Evolutionary conservation across 1,140 invertebrate species (phyloP), one percentile per base, ranked within the genome.

Genomic region (Choristoneura fumiferana): DNA sequence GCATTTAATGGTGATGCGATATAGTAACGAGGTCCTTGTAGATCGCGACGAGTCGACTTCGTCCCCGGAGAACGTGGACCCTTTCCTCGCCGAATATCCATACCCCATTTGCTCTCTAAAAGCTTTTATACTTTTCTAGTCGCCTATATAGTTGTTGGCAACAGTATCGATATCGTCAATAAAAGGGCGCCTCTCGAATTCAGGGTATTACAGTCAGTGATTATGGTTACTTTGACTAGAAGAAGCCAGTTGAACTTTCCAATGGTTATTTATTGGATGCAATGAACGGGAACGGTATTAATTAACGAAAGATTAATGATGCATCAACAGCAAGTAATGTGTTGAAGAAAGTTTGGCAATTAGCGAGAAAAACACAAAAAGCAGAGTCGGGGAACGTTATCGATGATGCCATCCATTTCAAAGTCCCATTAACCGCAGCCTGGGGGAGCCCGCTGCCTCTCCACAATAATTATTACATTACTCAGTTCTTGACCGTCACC

Each of bases 291-390:
- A 29, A 29, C 22, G 22, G 22, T 6, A 29, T 29, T 29, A 2
- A 29, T 29, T 29, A 29, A 29, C 6, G 22, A 6, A 58, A 54
- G 66, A 72, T 67, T 67, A 57, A 72, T 72, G 55, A 49, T 60
- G 55, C 64, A 65, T 70, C 67, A 70, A 60, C 60, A 63, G 54
- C 65, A 62, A 63, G 58, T 64, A 62, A 63, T 73, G 60, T 68
- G 61, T 71, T 66, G 64, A 59, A 67, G 63, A 69, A 74, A 74
- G 64, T 71, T 69, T 34, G 58, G 62, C 64, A 74, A 74, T 71
- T 73, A 73, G 65, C 65, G 52, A 43, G 59, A 63, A 71, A 63
- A 71, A 74, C 71, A 71, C 59, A 71, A 71, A 74, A 74, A 71
- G 60, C 69, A 71, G 71, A 63, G 40, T 49, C 57, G 58, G 38